Evolutionary conservation across 2,113 vertebrate genomes (phyloP), one percentile per base, ranked within the genome.

Genomic region (Chloebia gouldiae): DNA sequence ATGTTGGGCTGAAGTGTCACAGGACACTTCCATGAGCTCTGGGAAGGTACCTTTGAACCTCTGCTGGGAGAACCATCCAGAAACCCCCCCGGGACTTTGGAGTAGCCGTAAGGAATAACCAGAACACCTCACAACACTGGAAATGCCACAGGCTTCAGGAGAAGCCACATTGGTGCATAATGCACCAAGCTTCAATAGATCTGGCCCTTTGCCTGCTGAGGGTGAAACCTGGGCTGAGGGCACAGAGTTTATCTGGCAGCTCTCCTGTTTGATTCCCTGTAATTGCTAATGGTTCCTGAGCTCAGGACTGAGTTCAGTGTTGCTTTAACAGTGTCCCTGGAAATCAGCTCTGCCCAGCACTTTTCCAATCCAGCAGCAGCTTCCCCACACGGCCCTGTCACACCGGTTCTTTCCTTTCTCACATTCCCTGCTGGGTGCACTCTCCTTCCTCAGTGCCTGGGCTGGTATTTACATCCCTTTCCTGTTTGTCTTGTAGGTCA

Each of bases 401-500:
- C 24, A 81, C 84, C 2, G 0, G 90, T 85, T 96, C 93, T 33
- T 84, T 51, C 93, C 92, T 79, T 75, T 35, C 1, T 61, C 81
- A 10, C 84, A 8, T 42, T 71, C 81, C 31, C 83, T 81, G 89
- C 13, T 59, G 73, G 81, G 7, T 68, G 56, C 60, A 11, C 73
- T 87, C 93, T 72, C 56, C 50, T 92, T 82, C 76, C 83, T 63
- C 91, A 45, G 45, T 25, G 77, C 60, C 60, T 20, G 28, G 53
- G 31, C 66, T 88, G 85, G 11, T n/a, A 8, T 80, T 94, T 76
- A 65, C 92, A 85, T 85, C 84, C 72, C 86, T 70, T 93, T 75
- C 87, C 94, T 84, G 59, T 86, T 83, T 84, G 81, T 70, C 51
- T 25, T 31, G 71, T 84, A 98, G 98, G 98, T 76, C 97, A 98